phyloP scores from a whole-genome alignment of 2,888 invertebrate genomes.

The Prenolepis imparis region DNA sequence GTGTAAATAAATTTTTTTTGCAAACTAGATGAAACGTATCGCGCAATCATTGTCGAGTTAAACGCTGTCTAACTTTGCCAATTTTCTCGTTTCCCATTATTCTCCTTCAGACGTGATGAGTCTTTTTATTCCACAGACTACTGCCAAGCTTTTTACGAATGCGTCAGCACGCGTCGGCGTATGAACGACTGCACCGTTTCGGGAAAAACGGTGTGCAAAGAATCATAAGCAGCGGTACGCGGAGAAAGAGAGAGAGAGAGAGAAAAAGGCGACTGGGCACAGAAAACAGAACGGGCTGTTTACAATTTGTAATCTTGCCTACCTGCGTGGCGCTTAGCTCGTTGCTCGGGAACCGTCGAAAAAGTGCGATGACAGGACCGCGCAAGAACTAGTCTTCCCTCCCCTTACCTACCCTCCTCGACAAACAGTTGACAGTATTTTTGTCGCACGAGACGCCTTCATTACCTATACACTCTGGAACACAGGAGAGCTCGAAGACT shows the following conservation, averaged over 20 bases:
- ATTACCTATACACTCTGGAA: constrained; percentile 80
- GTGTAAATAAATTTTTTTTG: neutral
- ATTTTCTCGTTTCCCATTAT: neutral
- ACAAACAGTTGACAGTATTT: constrained; percentile 81
- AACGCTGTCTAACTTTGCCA: constrained; percentile 9
- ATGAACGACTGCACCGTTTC: neutral
- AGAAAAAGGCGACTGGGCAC: neutral
- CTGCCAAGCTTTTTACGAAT: neutral
- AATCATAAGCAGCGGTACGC: neutral
- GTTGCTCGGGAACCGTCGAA: constrained; percentile 78
- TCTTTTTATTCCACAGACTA: neutral
- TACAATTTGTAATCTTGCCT: constrained; percentile 83
- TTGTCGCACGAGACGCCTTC: constrained; percentile 82
- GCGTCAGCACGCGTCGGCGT: neutral
- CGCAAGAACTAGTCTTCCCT: constrained; percentile 66
- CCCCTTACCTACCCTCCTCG: constrained; percentile 50
- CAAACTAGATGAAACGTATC: neutral
- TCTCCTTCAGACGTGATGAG: neutral
- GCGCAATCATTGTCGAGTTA: neutral
- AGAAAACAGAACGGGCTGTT: constrained; percentile 71
- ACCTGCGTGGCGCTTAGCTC: constrained; percentile 76
- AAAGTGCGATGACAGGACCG: constrained; percentile 74
- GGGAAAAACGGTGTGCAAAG: constrained; percentile 22
- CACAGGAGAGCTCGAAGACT: constrained; percentile 69
- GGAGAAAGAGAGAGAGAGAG: constrained; percentile 9